Base-by-base conservation (phyloP, 2,113 vertebrate genomes). In the Rhodinocichla rosea region DNA sequence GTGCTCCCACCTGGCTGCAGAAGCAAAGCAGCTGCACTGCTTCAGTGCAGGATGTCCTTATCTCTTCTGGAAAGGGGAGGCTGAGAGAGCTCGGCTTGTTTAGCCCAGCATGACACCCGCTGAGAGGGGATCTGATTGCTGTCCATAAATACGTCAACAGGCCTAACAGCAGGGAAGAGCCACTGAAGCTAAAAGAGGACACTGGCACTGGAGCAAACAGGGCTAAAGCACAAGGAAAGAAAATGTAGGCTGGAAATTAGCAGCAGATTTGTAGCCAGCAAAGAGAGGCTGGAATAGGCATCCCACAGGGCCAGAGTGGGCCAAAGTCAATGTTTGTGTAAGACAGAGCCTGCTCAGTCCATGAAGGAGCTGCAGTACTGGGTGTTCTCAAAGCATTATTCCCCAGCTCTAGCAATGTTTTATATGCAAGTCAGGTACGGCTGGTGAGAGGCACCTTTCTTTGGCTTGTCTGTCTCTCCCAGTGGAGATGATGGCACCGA, bases 71-170 rank as follows among this genome's bases (percentile, higher is more conserved):
- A 86, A 79, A 78, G 79, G 67, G 59, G 30, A 92, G 79, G 68
- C 47, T 70, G 64, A 89, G 91, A 2, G 73, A 87, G 47, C 94
- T 94, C 0, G 12, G 95, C 92, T 97, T 95, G 95, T 94, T 96
- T 94, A 96, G 83, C 92, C 91, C 96, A 95, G 92, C 91, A 94
- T 5, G 89, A 95, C 86, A 93, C 96, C 92, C 4, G 39, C 91
- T 94, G 95, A 89, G 94, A 95, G 83, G 86, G 89, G 86, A 95
- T 94, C 94, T 94, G 92, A 94, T 94, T 94, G 95, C 94, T 92
- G 80, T 64, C 94, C 91, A 87, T 96, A 96, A 97, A 97, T 96
- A 96, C 83, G 18, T 95, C 96, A 96, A 89, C 92, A 88, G 76
- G 81, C 57, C 85, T 90, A 91, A 87, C 92, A 94, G 94, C 95